Evolutionary conservation across 1,140 invertebrate genomes (phyloP), one percentile per base, ranked within the genome.

Genomic region (Apocrypta bakeri): DNA sequence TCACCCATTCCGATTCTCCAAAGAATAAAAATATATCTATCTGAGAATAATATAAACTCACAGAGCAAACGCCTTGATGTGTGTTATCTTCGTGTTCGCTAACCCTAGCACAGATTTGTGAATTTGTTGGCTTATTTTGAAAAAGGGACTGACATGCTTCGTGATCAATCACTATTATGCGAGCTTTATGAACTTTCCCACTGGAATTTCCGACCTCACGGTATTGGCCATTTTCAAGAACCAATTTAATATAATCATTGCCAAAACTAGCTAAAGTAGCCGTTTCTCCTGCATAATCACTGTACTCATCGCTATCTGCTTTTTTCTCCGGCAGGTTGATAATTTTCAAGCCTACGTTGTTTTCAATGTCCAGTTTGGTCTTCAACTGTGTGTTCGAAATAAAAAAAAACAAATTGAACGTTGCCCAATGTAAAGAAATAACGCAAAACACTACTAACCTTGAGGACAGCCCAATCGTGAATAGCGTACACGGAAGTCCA

Each of bases 11-110:
- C n/a, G n/a, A n/a, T n/a, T n/a, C n/a, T n/a, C n/a, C n/a, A n/a
- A n/a, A n/a, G n/a, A n/a, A n/a, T n/a, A 56, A 3, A 56, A 2
- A 17, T 48, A 17, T 48, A 56, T 56, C 4, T 21, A 1, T n/a
- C n/a, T n/a, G n/a, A n/a, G 4, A 56, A 6, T 56, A 48, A 40
- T 33, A 33, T 8, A 21, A 12, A 73, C 79, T 83, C 33, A 72
- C 83, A 27, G 40, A 64, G 8, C 79, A 84, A 12, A 72, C 37
- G 17, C 83, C 83, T 73, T 79, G 75, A 0, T 72, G 64, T 14
- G 61, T 82, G 25, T 31, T n/a, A 24, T 76, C 42, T 9, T 69
- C 24, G 40, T 68, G 63, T 40, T 79, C 56, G 17, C 48, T 66
- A 4, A 81, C 29, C 37, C 24, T 77, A 2, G 79, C 74, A 12